These are phyloP conservation scores for Atrichornis clamosus DNA, from an alignment of 2,113 vertebrate genomes.

Conservation along the genomic window DNA sequence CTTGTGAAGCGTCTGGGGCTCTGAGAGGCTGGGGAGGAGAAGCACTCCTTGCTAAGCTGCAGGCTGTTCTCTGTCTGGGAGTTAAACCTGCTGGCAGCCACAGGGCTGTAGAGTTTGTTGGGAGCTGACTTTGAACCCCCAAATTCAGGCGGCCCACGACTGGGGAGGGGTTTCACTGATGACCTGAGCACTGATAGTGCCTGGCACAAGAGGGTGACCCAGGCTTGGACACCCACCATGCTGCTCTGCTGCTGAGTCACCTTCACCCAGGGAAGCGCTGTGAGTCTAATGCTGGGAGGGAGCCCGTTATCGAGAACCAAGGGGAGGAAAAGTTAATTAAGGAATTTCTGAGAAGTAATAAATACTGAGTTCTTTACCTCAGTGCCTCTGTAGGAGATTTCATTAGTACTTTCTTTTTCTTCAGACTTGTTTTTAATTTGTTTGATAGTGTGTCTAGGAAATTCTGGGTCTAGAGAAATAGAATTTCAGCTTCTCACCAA, in stretches of 20 bases:
- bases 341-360: background rate
- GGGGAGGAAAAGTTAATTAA: background rate
- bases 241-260: background rate
- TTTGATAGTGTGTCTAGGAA: background rate
- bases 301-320: background rate
- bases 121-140: background rate
- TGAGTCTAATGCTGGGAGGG: background rate
- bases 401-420: background rate
- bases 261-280: background rate
- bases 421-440: background rate
- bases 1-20: background rate
- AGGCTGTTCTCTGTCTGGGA: background rate
- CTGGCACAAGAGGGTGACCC: background rate
- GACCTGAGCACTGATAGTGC: background rate
- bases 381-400: background rate
- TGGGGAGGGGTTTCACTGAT: background rate
- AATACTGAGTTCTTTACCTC: background rate
- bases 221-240: background rate
- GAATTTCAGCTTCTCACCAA: background rate
- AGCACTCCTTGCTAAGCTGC: background rate
- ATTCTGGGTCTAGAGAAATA: background rate
- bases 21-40: background rate
- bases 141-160: background rate
- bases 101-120: background rate
- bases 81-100: accelerated